Percentiles rank a stretch among this genome's conserved stretches.
phyloP scores from a whole-genome alignment of 2,113 vertebrate genomes.

The Sylvilagus bachmani region DNA sequence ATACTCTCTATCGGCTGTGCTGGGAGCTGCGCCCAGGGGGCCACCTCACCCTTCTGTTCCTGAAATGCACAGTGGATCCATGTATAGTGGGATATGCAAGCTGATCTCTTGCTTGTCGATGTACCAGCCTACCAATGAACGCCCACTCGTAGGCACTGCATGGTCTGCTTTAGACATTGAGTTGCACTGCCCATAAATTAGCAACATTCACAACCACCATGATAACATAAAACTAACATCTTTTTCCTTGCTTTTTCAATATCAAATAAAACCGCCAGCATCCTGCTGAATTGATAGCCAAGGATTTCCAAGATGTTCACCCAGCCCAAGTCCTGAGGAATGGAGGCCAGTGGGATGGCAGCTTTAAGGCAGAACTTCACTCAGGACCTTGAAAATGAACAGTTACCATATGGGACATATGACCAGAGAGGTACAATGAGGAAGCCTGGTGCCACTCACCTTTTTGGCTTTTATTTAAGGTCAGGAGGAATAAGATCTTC shows the following conservation, averaged over 20 bases:
- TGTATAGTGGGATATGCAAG: too few relatives aligned
- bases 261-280: background rate
- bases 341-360: background rate
- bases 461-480: constrained; percentile 25
- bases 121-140: background rate
- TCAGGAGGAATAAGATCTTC: background rate
- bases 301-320: constrained; percentile 32
- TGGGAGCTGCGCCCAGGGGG: background rate
- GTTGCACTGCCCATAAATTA: background rate
- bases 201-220: background rate
- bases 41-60: background rate
- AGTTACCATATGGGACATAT: background rate
- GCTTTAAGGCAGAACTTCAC: background rate
- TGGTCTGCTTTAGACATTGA: background rate
- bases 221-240: background rate
- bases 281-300: background rate
- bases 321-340: too few relatives aligned
- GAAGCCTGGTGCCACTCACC: background rate
- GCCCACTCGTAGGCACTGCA: background rate
- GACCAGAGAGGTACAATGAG: background rate
- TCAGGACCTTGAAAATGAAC: background rate
- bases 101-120: background rate
- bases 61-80: background rate
- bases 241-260: background rate
- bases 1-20: background rate